phyloP scores from a whole-genome alignment of 1,140 invertebrate genomes.

The Planococcus citri region DNA sequence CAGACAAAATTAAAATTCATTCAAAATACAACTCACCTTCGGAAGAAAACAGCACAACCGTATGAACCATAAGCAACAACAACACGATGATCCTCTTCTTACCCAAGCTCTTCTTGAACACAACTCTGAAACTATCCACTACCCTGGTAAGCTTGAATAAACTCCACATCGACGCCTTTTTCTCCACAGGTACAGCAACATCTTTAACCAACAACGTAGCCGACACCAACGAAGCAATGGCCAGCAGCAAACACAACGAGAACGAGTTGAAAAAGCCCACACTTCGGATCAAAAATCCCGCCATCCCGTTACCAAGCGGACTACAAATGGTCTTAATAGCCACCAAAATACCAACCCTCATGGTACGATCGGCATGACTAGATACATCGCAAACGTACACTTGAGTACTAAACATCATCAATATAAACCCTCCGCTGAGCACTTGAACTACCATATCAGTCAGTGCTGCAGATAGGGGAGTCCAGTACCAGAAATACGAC shows the following conservation, averaged over 20 bases:
- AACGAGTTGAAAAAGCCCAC: neutral
- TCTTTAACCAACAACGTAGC: neutral
- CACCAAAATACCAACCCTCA: neutral
- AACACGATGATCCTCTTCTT: neutral
- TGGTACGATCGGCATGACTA: neutral
- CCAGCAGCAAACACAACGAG: neutral
- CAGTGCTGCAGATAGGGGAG: conserved; percentile 26
- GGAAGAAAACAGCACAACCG: neutral
- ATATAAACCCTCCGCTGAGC: neutral
- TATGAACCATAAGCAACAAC: neutral
- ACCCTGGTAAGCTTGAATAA: neutral
- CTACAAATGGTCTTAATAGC: neutral
- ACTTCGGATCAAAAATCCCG: neutral
- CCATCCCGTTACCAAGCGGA: neutral
- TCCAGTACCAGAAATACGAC: conserved; percentile 26
- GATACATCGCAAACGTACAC: neutral
- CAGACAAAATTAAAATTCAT: too few relatives aligned
- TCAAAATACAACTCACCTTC: too few relatives aligned
- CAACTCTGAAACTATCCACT: neutral
- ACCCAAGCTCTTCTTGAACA: neutral
- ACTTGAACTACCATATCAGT: neutral
- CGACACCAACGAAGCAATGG: neutral
- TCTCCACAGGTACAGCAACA: neutral
- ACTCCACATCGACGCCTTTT: neutral
- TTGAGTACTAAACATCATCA: neutral